Evolutionary conservation across 2,797 vertebrate genomes (phyloP).

Genomic region (Merluccius polli): DNA sequence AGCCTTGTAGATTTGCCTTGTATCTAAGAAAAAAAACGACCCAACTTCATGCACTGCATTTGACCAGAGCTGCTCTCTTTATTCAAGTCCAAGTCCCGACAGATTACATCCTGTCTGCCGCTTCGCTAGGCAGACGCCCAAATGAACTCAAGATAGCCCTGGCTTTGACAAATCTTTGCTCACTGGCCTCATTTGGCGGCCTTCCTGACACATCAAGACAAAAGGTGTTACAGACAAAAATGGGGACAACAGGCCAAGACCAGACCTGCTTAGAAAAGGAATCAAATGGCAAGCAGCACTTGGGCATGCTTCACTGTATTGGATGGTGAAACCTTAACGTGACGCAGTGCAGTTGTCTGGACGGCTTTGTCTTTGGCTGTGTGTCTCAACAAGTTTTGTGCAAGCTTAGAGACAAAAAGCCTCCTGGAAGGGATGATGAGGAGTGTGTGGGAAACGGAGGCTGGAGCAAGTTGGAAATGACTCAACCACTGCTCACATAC

Average conservation of each 20-base stretch:
- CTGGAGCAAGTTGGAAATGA: background rate
- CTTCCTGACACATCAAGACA: background rate
- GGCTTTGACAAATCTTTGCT: background rate
- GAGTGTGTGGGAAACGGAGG: background rate
- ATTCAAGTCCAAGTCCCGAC: background rate
- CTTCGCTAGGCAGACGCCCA: background rate
- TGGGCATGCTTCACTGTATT: background rate
- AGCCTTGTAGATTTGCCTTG: background rate
- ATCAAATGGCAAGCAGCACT: background rate
- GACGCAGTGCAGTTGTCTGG: background rate
- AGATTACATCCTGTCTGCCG: background rate
- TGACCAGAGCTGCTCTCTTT: background rate
- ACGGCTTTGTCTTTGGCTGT: background rate
- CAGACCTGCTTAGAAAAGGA: background rate
- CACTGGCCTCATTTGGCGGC: background rate
- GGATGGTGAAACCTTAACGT: background rate
- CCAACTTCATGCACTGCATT: background rate
- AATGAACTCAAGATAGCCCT: background rate
- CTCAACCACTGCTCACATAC: background rate
- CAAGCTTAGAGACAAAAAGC: background rate
- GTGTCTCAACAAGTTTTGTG: background rate
- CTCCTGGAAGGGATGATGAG: background rate
- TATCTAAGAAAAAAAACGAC: background rate
- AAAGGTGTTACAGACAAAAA: background rate
- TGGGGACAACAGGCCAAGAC: background rate